Base-by-base conservation (phyloP, 1,140 invertebrate species). In the Habropoda laboriosa region DNA sequence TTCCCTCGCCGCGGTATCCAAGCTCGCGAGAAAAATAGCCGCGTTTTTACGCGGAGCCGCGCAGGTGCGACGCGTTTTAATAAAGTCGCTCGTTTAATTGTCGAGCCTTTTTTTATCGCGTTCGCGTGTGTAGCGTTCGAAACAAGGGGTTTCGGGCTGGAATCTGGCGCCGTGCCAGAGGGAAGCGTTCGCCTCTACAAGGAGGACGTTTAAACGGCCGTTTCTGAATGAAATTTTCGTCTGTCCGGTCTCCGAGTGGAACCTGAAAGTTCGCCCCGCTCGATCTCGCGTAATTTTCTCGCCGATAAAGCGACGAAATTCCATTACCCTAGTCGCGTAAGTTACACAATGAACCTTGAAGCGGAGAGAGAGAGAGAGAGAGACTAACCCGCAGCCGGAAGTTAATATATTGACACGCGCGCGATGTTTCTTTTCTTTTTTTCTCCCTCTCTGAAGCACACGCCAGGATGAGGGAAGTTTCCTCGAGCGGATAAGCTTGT, bases 41-140 rank as follows among this genome's bases (percentile, higher is more conserved):
- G 21, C 18, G 66, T 67, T 78, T 60, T 78, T 78, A 45, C 40
- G 75, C n/a, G n/a, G n/a, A n/a, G 66, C 30, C 16, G n/a, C 66
- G 24, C 75, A 78, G 66, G 51, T 78, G 64, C 53, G 24, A 49
- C 64, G 66, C 53, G 75, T 78, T 78, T 78, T 78, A 78, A 78
- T 78, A 71, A 78, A 76, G 73, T 76, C 53, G 73, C 27, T 42
- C 63, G 73, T 76, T 76, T 76, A 76, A 76, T 76, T 76, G 73
- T 76, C 63, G 57, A 42, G 27, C 30, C 21, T n/a, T 67, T 55
- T 67, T 67, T 67, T 76, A 45, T 76, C 60, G 57, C 38, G 42
- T 32, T 8, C 27, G 49, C 47, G 21, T 42, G 24, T 42, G 24
- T 42, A 27, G 38, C 73, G 49, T n/a, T 42, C 40, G 45, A 24